phyloP scores from a whole-genome alignment of 1,140 invertebrate genomes.

The Drosophila eugracilis region DNA sequence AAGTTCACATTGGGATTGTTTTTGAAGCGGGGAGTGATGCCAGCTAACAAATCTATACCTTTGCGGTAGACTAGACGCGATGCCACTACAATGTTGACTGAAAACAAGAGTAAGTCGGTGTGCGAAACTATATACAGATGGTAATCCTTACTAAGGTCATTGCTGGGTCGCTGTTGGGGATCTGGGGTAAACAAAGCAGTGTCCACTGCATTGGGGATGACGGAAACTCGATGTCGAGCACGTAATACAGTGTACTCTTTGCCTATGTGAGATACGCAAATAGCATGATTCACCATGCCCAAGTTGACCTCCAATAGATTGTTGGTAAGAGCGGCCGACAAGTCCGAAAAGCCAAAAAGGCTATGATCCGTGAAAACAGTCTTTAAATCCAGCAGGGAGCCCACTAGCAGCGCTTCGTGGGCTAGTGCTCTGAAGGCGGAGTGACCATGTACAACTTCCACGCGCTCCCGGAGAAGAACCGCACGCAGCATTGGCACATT shows the following conservation, averaged over 20 bases:
- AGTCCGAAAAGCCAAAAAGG: constrained; percentile 99
- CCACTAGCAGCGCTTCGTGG: constrained; percentile 98
- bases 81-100: constrained; percentile 97
- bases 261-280: constrained; percentile 99
- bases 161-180: constrained; percentile 86
- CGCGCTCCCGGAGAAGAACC: constrained; percentile 95
- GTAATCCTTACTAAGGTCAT: constrained; percentile 87
- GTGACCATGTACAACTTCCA: constrained; percentile 99
- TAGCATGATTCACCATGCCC: constrained; percentile 96
- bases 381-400: constrained; percentile 94
- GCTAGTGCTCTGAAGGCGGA: constrained; percentile 99
- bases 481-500: constrained; percentile 96
- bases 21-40: constrained; percentile 93
- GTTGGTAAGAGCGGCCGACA: constrained; percentile 98
- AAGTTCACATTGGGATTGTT: constrained; percentile 90
- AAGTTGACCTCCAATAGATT: constrained; percentile 97
- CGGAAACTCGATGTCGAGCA: constrained; percentile 95
- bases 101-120: constrained; percentile 42
- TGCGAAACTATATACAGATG: neutral
- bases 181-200: constrained; percentile 95
- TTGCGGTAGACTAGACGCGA: constrained; percentile 98
- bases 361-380: constrained; percentile 99
- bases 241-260: constrained; percentile 99
- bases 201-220: constrained; percentile 99
- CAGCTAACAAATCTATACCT: constrained; percentile 98